Evolutionary conservation across 2,113 vertebrate species (phyloP), one percentile per base, ranked within the genome.

Genomic region (Halichoeres trimaculatus): DNA sequence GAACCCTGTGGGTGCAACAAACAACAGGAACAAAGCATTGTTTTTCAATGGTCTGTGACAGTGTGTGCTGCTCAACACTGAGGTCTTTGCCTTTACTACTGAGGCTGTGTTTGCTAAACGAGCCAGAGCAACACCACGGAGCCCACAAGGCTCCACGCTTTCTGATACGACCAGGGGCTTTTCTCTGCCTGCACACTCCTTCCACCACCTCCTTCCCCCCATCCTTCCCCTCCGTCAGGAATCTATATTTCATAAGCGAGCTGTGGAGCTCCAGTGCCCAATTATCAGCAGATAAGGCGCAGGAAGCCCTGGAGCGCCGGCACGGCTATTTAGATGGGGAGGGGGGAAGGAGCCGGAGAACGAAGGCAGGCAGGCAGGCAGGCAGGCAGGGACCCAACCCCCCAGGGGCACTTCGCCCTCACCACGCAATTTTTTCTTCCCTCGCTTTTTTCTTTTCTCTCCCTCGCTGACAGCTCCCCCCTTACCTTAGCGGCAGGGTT

Each of bases 201-300:
- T 84, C 70, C 80, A 69, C 80, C 62, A 56, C 74, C 84, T 40
- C 61, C 74, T 56, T 47, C 69, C 73, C 77, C 61, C 82, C 78
- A 76, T 76, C 78, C 83, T 80, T 88, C 82, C 81, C 80, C 89
- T 87, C 88, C 87, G 86, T 89, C 83, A 93, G 91, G 90, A 94
- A 94, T 94, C 92, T 93, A 94, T 94, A 94, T 94, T 94, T 94
- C 89, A 94, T 93, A 93, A 93, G 90, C 91, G 91, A 89, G 91
- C 90, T 91, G 89, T 93, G 92, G 90, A 92, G 91, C 91, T 90
- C 89, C 89, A 92, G 90, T 89, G 88, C 90, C 92, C 92, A 93
- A 93, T 95, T 94, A 94, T 92, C 90, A 92, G 89, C 91, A 93
- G 91, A 94, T 93, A 92, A 93, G 93, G 93, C 87, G 81, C 87